A percentile compares a stretch with the other conserved stretches of the same genome.
Conservation (phyloP, 2,797 vertebrate genomes). For the Leuciscus waleckii region DNA sequence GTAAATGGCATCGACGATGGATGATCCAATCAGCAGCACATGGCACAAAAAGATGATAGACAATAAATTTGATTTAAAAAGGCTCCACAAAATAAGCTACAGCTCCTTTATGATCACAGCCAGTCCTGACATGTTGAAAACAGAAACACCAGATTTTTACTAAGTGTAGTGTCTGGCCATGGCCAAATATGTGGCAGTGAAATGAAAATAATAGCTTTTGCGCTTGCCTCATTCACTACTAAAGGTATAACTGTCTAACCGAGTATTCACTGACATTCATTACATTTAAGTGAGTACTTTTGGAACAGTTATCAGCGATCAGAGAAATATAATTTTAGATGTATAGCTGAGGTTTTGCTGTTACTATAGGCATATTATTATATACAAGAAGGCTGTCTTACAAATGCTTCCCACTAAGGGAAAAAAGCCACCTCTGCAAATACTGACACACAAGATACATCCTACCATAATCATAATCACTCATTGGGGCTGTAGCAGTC, state of each 20-base stretch:
- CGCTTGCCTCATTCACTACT: neutral
- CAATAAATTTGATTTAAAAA: constrained; percentile 48
- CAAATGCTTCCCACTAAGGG: neutral
- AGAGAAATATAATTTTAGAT: neutral
- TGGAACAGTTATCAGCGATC: neutral
- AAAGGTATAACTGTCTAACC: neutral
- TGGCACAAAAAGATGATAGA: constrained; percentile 45
- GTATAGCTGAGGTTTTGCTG: too few relatives aligned
- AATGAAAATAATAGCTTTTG: constrained; percentile 22
- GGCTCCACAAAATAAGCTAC: constrained; percentile 26
- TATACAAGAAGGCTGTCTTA: neutral
- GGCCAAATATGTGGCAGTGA: neutral
- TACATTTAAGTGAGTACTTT: neutral
- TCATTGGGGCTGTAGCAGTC: constrained; percentile 29
- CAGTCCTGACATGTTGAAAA: constrained; percentile 5
- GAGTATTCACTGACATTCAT: neutral
- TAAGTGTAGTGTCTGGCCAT: neutral
- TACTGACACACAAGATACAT: constrained; percentile 35
- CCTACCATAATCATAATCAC: constrained; percentile 40
- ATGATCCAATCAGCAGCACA: constrained; percentile 44
- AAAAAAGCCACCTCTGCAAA: constrained; percentile 19
- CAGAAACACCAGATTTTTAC: neutral
- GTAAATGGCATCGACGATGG: constrained; percentile 38
- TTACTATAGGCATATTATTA: neutral
- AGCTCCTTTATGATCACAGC: constrained; percentile 26